These are phyloP conservation scores for Halcyon smyrnensis DNA, from an alignment of 2,797 vertebrate species.

Conservation along the genomic window DNA sequence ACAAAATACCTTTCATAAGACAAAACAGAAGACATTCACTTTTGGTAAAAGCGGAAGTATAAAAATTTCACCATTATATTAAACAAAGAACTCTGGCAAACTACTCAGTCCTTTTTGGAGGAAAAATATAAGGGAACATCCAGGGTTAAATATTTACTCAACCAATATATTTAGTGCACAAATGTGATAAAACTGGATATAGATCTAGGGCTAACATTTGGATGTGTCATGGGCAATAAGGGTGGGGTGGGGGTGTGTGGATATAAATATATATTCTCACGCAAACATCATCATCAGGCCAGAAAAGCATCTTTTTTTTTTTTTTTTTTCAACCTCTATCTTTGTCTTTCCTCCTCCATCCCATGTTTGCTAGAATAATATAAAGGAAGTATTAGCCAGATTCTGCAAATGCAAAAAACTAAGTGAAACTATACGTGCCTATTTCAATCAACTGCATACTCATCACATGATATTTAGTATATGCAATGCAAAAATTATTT, in stretches of 20 bases:
- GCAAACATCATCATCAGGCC: neutral
- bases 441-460: neutral
- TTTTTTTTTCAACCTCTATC: neutral
- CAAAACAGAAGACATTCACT: neutral
- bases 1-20: neutral
- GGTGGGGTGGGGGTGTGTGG: neutral
- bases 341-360: neutral
- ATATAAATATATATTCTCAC: neutral
- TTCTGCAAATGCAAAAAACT: neutral
- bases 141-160: neutral
- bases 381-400: neutral
- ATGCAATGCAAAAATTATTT: neutral
- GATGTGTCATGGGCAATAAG: neutral
- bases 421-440: neutral
- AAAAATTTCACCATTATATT: neutral
- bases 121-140: neutral
- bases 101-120: neutral
- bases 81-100: neutral
- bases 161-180: neutral
- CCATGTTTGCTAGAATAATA: neutral
- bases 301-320: neutral
- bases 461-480: neutral
- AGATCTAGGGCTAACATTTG: neutral
- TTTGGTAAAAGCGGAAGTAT: neutral
- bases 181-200: neutral